phyloP scores from a whole-genome alignment of 1,140 invertebrate genomes.

The Ceratitis capitata region DNA sequence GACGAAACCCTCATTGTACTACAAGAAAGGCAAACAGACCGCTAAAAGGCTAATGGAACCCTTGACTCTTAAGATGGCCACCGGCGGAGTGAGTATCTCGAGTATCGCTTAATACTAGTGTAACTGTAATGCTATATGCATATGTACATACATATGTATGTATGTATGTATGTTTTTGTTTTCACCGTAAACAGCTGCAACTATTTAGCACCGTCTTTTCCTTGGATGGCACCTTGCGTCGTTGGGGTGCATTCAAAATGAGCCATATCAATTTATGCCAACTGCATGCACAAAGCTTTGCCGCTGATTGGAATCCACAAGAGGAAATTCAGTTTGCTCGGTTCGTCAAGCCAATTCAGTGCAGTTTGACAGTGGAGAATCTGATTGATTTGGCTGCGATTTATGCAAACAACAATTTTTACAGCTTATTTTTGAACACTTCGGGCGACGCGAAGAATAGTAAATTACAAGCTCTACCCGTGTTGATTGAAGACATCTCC shows the following conservation, averaged over 20 bases:
- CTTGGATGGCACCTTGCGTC: conserved; percentile 50
- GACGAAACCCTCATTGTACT: conserved; percentile 66
- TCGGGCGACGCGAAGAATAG: conserved; percentile 43
- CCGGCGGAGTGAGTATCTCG: neutral
- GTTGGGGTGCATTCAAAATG: conserved; percentile 65
- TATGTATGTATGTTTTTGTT: neutral
- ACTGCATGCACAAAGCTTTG: neutral
- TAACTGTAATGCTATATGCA: neutral
- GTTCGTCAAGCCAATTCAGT: conserved; percentile 55
- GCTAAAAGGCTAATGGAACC: conserved; percentile 59
- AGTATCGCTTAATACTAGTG: no score
- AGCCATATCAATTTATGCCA: conserved; percentile 66
- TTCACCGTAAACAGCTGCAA: conserved; percentile 44
- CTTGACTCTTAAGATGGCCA: neutral
- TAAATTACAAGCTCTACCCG: conserved; percentile 70
- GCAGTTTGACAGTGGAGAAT: conserved; percentile 68
- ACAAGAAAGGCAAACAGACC: conserved; percentile 67
- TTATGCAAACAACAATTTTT: conserved; percentile 68
- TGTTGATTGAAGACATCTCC: conserved; percentile 67
- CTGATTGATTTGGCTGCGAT: conserved; percentile 65
- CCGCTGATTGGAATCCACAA: neutral
- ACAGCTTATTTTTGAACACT: conserved; percentile 68
- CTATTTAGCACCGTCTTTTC: conserved; percentile 61
- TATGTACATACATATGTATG: neutral
- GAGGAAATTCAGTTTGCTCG: conserved; percentile 36